phyloP scores from a whole-genome alignment of 2,888 invertebrate genomes.

The Eupithecia subumbrata region DNA sequence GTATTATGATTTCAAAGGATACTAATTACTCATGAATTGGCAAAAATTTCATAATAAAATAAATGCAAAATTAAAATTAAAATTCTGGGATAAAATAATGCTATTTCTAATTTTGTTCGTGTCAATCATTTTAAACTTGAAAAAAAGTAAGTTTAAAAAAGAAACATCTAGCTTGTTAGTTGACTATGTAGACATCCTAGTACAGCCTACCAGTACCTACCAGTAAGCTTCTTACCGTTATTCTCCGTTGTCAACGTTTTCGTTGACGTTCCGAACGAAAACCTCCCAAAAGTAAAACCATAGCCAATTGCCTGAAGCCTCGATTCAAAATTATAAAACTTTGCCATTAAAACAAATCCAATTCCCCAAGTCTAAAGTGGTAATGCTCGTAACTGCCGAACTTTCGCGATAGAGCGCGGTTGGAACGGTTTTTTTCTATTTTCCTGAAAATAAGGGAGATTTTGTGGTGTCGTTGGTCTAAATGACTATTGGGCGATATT shows the following conservation, averaged over 20 bases:
- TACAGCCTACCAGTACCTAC: no score
- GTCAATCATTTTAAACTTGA: no score
- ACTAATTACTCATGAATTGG: no score
- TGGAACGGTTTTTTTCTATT: slow-evolving; percentile 52
- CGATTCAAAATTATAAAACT: slow-evolving; percentile 34
- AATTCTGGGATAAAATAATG: no score
- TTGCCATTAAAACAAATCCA: slow-evolving; percentile 49
- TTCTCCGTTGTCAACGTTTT: neutral
- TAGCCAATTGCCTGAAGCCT: neutral
- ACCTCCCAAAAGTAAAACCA: neutral
- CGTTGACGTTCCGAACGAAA: neutral
- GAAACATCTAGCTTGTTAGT: no score
- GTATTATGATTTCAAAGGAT: no score
- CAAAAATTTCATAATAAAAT: no score
- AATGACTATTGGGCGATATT: neutral
- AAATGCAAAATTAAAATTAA: no score
- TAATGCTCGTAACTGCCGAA: slow-evolving; percentile 47
- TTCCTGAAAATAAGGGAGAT: slow-evolving; percentile 31
- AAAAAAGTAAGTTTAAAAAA: no score
- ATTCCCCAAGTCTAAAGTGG: slow-evolving; percentile 47
- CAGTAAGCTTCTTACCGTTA: neutral
- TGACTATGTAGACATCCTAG: no score
- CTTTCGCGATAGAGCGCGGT: slow-evolving; percentile 37
- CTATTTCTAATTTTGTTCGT: no score
- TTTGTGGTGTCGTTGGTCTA: neutral